These are phyloP conservation scores for Malthinus flaveolus DNA, from an alignment of 2,888 invertebrate genomes.

Conservation along the genomic window DNA sequence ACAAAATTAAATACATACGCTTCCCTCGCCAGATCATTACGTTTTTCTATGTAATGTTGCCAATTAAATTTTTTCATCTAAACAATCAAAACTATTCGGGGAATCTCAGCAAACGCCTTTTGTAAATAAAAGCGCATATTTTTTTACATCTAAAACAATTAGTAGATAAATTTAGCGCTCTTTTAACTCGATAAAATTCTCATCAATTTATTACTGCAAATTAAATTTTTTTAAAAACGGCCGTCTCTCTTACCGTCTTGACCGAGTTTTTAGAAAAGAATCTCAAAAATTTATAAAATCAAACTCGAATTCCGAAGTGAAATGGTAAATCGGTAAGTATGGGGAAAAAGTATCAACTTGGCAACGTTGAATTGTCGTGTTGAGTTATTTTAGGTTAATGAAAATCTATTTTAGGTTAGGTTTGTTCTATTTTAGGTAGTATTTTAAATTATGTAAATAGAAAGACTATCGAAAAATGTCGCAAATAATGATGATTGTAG, in stretches of 20 bases:
- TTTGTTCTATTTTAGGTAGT: slow-evolving; percentile 43
- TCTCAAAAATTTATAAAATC: slow-evolving; percentile 10
- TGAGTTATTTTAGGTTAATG: slow-evolving; percentile 12
- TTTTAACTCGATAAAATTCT: neutral
- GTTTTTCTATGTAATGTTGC: no score
- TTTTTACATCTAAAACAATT: no score
- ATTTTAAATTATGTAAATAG: slow-evolving; percentile 41
- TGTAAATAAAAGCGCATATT: no score
- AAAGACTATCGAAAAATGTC: slow-evolving; percentile 60
- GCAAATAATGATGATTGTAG: slow-evolving; percentile 72
- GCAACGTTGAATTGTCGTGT: neutral
- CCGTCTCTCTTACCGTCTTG: no score
- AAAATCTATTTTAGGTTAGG: slow-evolving; percentile 39
- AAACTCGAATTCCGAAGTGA: no score
- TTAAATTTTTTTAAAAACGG: neutral
- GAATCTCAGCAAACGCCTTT: no score
- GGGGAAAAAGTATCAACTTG: no score
- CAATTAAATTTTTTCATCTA: no score
- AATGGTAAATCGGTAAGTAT: no score
- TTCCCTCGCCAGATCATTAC: no score
- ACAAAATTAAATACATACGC: neutral
- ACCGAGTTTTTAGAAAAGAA: slow-evolving; percentile 3
- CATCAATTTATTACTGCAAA: neutral
- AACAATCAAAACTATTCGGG: no score
- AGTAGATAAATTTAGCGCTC: no score